Conservation (phyloP, 2,113 vertebrate genomes). For the Psittacula cyanocephala region DNA sequence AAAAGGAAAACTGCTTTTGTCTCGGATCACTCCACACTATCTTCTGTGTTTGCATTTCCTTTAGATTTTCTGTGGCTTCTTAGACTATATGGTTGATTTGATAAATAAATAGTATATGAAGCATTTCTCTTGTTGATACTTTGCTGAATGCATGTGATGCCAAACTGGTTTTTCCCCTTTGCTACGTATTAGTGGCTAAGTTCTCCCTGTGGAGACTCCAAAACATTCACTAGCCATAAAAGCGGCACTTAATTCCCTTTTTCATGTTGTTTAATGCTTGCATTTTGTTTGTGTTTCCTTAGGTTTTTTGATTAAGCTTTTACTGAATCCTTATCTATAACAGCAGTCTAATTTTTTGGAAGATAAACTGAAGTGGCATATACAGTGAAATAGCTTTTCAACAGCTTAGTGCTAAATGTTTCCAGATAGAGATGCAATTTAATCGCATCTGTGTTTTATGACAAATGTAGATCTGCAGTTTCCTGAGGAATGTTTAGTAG, state of each 20-base stretch:
- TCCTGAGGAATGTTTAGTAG: conserved; percentile 27
- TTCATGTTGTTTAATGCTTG: not conserved
- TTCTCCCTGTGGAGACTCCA: not conserved
- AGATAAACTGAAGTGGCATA: not conserved
- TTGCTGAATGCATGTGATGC: not conserved
- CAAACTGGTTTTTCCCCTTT: not conserved
- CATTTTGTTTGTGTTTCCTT: not conserved
- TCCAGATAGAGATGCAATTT: not conserved
- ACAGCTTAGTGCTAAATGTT: not conserved
- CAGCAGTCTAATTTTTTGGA: not conserved
- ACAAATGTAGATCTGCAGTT: not conserved
- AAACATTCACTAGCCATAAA: not conserved
- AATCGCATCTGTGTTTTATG: not conserved
- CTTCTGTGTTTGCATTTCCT: not conserved
- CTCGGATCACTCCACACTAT: not conserved
- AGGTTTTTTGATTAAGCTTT: not conserved
- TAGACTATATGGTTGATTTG: not conserved
- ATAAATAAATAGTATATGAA: not conserved
- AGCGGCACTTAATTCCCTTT: not conserved
- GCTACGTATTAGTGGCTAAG: not conserved
- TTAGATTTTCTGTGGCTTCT: not conserved
- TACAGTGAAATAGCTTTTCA: not conserved
- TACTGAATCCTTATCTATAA: not conserved
- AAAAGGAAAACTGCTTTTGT: not conserved
- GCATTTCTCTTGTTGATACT: not conserved